Evolutionary conservation across 2,888 invertebrate species (phyloP).

Genomic region (Gasteruption jaculator): DNA sequence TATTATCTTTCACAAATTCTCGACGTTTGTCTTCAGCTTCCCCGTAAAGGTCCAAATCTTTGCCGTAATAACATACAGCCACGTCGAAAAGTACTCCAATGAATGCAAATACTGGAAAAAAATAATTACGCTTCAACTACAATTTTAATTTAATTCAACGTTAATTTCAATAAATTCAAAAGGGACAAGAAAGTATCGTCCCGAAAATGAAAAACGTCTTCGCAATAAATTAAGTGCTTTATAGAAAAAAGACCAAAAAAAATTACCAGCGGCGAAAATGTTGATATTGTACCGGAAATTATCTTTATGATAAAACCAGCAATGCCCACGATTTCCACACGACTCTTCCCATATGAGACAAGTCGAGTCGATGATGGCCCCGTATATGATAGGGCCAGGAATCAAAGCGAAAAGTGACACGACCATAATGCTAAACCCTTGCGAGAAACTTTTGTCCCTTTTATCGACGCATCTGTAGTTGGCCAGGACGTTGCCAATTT

Average conservation of each 20-base stretch:
- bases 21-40: conserved; percentile 39
- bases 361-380: conserved; percentile 63
- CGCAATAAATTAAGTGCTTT: background rate
- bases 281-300: conserved; percentile 59
- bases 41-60: conserved; percentile 59
- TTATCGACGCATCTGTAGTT: conserved; percentile 62
- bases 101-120: conserved; percentile 54
- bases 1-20: conserved; percentile 35
- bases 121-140: conserved; percentile 3
- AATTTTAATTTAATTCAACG: conserved; percentile 3
- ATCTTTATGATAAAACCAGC: conserved; percentile 63
- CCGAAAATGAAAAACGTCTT: background rate
- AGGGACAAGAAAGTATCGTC: background rate
- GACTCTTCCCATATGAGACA: conserved; percentile 66
- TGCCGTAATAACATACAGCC: conserved; percentile 59
- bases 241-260: background rate
- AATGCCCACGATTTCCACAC: conserved; percentile 62
- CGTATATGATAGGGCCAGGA: conserved; percentile 67
- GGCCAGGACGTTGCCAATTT: conserved; percentile 63
- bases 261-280: conserved; percentile 55
- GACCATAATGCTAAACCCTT: conserved; percentile 61
- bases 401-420: conserved; percentile 63
- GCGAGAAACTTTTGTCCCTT: conserved; percentile 63
- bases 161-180: conserved; percentile 8
- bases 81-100: conserved; percentile 60